Percentiles rank a stretch among this genome's conserved stretches.
These are phyloP conservation scores for Etheostoma nigrum DNA, from an alignment of 2,797 vertebrate genomes.

Conservation along the genomic window DNA sequence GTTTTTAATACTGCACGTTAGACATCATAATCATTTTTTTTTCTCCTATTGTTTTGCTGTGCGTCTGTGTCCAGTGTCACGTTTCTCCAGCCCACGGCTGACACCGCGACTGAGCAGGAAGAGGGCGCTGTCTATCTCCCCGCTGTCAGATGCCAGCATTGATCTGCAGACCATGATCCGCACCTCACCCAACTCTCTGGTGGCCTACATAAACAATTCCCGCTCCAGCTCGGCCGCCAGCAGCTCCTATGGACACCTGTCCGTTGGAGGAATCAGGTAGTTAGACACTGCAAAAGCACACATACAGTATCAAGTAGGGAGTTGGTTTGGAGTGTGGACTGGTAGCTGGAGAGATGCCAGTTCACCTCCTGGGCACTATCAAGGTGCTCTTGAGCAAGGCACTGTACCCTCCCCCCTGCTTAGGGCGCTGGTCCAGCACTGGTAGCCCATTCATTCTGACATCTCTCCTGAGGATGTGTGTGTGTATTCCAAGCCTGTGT, in stretches of 20 bases:
- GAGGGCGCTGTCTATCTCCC: slow-evolving; percentile 95
- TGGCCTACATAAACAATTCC: slow-evolving; percentile 99
- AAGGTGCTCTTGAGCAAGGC: too few relatives aligned
- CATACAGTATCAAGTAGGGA: too few relatives aligned
- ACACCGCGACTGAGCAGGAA: slow-evolving; percentile 95
- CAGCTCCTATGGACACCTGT: slow-evolving; percentile 97
- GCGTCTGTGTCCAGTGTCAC: slow-evolving; percentile 85
- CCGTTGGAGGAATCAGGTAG: slow-evolving; percentile 87
- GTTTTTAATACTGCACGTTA: not conserved
- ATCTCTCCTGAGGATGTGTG: too few relatives aligned
- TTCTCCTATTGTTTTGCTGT: not conserved
- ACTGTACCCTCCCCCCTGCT: too few relatives aligned
- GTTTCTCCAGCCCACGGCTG: slow-evolving; percentile 95
- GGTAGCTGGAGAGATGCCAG: too few relatives aligned
- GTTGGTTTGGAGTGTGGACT: too few relatives aligned
- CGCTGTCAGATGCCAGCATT: slow-evolving; percentile 96
- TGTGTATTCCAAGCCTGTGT: too few relatives aligned
- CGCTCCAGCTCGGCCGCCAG: slow-evolving; percentile 96
- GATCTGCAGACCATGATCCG: slow-evolving; percentile 99
- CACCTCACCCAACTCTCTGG: slow-evolving; percentile 97
- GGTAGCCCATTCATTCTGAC: too few relatives aligned
- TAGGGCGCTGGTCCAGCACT: too few relatives aligned
- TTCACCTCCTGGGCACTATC: too few relatives aligned
- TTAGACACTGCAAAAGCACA: not conserved
- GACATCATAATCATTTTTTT: not conserved